phyloP scores from a whole-genome alignment of 2,113 vertebrate species.

The Hemiscyllium ocellatum region DNA sequence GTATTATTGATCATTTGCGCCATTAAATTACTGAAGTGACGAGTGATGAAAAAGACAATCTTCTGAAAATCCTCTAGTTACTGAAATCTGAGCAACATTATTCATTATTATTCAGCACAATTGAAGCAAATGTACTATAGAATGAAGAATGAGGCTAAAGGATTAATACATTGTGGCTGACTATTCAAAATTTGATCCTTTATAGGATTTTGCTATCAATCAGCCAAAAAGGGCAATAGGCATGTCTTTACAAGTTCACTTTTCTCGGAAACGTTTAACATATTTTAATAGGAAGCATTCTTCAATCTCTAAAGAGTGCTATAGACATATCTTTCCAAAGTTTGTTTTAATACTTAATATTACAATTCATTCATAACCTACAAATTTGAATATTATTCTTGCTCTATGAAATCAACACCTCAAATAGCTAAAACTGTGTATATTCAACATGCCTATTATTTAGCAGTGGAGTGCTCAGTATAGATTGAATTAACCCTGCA shows the following conservation, averaged over 20 bases:
- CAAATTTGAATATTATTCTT: neutral
- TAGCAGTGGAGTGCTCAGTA: neutral
- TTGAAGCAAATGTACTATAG: neutral
- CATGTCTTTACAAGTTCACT: neutral
- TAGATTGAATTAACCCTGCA: neutral
- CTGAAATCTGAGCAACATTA: neutral
- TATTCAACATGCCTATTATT: neutral
- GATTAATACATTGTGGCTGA: neutral
- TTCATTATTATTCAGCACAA: neutral
- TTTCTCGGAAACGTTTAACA: neutral
- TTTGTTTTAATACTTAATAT: neutral
- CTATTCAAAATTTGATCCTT: neutral
- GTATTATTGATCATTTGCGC: neutral
- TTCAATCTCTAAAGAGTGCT: neutral
- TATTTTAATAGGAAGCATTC: neutral
- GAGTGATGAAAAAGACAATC: neutral
- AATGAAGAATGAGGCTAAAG: neutral
- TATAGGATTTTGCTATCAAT: neutral
- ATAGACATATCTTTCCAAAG: neutral
- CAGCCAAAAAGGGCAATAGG: neutral
- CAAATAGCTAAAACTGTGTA: neutral
- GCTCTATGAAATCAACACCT: neutral
- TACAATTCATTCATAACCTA: neutral
- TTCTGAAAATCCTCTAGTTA: neutral
- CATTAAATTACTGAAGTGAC: neutral